Percentiles rank a stretch among this genome's conserved stretches.
Conservation (phyloP, 2,888 invertebrate genomes). For the Seira musarum region DNA sequence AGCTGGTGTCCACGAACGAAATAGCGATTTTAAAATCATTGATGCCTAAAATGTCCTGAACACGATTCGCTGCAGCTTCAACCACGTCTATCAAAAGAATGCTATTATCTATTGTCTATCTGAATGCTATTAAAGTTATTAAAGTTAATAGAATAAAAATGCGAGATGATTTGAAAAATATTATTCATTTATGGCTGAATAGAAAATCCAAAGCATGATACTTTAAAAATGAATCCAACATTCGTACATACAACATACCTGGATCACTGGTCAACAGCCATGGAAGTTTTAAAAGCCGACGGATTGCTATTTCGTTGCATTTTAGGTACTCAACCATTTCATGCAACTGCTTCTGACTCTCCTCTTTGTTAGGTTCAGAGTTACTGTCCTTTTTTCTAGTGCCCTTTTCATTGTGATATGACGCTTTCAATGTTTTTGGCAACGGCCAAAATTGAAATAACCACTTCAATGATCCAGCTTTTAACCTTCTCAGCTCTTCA, state of each 20-base stretch:
- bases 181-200: no score
- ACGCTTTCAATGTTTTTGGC: neutral
- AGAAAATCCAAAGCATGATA: no score
- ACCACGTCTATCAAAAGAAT: constrained; percentile 17
- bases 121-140: neutral
- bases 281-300: constrained; percentile 23
- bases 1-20: constrained; percentile 12
- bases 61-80: neutral
- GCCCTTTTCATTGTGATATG: neutral
- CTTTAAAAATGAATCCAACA: no score
- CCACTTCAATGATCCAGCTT: constrained; percentile 33
- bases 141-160: neutral
- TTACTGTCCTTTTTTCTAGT: neutral
- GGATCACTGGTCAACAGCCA: constrained; percentile 36
- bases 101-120: no score
- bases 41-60: neutral
- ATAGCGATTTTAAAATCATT: constrained; percentile 31
- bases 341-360: constrained; percentile 22
- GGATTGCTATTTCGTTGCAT: constrained; percentile 17
- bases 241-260: no score
- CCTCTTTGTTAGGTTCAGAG: neutral
- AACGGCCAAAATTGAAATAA: constrained; percentile 21
- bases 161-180: neutral
- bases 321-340: constrained; percentile 31
- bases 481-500: constrained; percentile 24